phyloP scores from a whole-genome alignment of 2,888 invertebrate genomes.

The Zootermopsis nevadensis region DNA sequence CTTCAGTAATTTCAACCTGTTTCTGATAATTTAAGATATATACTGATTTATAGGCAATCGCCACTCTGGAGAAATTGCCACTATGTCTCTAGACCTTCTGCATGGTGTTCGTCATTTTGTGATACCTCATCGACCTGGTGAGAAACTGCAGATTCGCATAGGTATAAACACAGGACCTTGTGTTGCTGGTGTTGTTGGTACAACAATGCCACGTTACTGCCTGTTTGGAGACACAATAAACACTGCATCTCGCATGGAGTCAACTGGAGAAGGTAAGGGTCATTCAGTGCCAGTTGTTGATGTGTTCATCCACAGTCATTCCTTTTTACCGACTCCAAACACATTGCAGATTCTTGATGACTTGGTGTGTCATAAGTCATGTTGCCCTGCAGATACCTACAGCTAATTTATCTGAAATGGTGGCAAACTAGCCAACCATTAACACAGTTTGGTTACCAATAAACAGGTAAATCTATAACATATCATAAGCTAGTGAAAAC shows the following conservation, averaged over 20 bases:
- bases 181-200: constrained; percentile 73
- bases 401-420: no score
- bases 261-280: constrained; percentile 64
- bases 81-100: constrained; percentile 70
- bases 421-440: no score
- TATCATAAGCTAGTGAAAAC: no score
- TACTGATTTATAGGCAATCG: constrained; percentile 51
- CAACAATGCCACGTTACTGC: constrained; percentile 73
- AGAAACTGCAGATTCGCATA: constrained; percentile 67
- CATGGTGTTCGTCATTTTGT: constrained; percentile 66
- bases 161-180: constrained; percentile 74
- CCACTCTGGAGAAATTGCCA: constrained; percentile 72
- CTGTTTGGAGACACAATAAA: constrained; percentile 74
- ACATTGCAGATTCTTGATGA: no score
- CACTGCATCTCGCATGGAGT: constrained; percentile 75
- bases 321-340: no score
- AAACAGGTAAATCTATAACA: no score
- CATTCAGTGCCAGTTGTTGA: no score
- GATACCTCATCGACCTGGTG: constrained; percentile 68
- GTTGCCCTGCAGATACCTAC: no score
- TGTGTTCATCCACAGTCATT: neutral
- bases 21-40: neutral
- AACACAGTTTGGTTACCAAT: no score
- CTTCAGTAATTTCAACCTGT: no score
- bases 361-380: no score